Percentiles rank a stretch among this genome's conserved stretches.
Evolutionary conservation across 2,888 invertebrate genomes (phyloP).

Genomic region (Parascotia fuliginaria): DNA sequence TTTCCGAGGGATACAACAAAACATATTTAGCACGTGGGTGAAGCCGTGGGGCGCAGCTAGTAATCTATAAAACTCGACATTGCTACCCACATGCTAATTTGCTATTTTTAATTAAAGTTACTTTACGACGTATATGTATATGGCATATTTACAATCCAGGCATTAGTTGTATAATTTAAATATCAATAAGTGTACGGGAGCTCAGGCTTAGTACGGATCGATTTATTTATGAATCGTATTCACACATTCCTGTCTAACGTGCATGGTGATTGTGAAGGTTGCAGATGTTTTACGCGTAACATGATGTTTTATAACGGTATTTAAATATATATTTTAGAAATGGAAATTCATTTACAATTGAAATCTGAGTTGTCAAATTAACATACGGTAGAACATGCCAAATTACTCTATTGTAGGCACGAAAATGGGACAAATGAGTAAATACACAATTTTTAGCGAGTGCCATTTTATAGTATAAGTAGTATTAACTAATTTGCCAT

Average conservation of each 20-base stretch:
- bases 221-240: conserved; percentile 55
- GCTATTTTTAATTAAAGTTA: conserved; percentile 20
- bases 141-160: conserved; percentile 26
- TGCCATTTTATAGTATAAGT: no score
- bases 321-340: no score
- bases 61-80: not conserved
- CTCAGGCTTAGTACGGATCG: conserved; percentile 42
- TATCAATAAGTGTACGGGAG: conserved; percentile 53
- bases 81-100: not conserved
- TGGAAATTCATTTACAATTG: no score
- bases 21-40: not conserved
- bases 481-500: no score
- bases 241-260: conserved; percentile 50
- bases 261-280: conserved; percentile 36
- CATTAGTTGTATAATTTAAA: conserved; percentile 43
- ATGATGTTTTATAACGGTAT: not conserved
- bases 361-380: no score
- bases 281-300: conserved; percentile 19
- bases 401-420: no score
- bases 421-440: no score
- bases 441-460: no score
- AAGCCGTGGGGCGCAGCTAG: no score
- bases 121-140: conserved; percentile 18
- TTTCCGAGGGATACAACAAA: no score
- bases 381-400: no score